Evolutionary conservation across 2,888 invertebrate genomes (phyloP), one percentile per base, ranked within the genome.

Genomic region (Volucella zonaria): DNA sequence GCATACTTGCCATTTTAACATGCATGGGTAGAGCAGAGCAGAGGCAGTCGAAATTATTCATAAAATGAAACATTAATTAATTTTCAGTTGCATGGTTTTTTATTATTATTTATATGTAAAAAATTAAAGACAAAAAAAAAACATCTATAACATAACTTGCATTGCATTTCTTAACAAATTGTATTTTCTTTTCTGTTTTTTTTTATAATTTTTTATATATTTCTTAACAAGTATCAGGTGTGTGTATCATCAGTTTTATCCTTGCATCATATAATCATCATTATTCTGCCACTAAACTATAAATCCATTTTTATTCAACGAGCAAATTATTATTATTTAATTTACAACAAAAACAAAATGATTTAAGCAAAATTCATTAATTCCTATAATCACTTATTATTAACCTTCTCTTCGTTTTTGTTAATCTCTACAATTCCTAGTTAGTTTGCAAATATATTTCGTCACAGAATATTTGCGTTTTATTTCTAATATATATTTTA

Each of bases 111-210:
- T 56, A 66, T 42, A 79, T 52, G 14, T 14, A 71, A 73, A 73
- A 58, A 52, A 64, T 14, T 31, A 49, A 71, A 71, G 11, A 52
- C 14, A 73, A 52, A 71, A 66, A 58, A 73, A 73, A 59, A 14
- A 66, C 62, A 31, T 64, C 43, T 66, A 47, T 67, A 79, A 79
- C 64, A 78, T 77, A 77, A 56, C 31, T 78, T 78, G 78, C 78
- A 70, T 70, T 71, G 78, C 49, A 58, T 56, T 71, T 58, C 56
- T 71, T 78, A 78, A 78, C 70, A 78, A 77, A 61, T 62, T 77
- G 62, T 64, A 23, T n/a, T 70, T 58, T 68, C 18, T 52, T 18
- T 49, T 59, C 45, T 54, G 15, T 43, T 12, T 58, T 67, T 54
- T 56, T 9, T 68, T 14, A 43, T 38, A 11, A 52, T 54, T 62